Percentiles rank a stretch among this genome's conserved stretches.
These are phyloP conservation scores for Dryococelus australis DNA, from an alignment of 2,888 invertebrate species.

Conservation along the genomic window DNA sequence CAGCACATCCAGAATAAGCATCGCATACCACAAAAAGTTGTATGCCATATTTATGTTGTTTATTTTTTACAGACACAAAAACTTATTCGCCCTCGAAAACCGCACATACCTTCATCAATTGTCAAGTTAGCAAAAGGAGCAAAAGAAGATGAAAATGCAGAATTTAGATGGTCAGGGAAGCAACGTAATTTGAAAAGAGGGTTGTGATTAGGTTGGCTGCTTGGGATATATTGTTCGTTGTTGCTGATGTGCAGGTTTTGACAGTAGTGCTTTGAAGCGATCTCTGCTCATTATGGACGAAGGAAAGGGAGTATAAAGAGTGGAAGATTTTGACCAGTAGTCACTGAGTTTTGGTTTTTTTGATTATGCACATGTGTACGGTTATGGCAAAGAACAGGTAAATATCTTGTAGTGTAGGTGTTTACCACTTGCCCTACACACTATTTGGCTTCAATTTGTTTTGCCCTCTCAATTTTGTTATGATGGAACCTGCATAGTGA, in stretches of 20 bases:
- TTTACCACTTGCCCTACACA: too few relatives aligned
- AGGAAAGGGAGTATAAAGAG: not conserved
- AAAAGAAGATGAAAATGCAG: constrained; percentile 22
- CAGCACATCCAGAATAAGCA: not conserved
- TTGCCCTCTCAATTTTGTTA: too few relatives aligned
- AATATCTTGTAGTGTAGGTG: too few relatives aligned
- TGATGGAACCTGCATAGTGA: too few relatives aligned
- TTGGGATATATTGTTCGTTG: not conserved
- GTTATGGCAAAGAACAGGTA: too few relatives aligned
- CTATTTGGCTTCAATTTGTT: too few relatives aligned
- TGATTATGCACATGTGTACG: too few relatives aligned
- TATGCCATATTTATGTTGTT: not conserved
- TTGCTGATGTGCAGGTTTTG: constrained; percentile 6
- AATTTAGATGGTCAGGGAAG: not conserved
- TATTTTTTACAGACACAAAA: not conserved
- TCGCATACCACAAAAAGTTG: not conserved
- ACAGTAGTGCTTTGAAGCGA: not conserved
- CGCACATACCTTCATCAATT: not conserved
- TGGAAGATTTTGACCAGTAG: not conserved
- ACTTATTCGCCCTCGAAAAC: not conserved
- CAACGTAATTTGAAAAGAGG: not conserved
- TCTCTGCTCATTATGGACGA: not conserved
- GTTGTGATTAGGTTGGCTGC: not conserved
- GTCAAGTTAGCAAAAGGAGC: constrained; percentile 12
- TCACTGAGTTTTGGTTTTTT: not conserved